Evolutionary conservation across 2,888 invertebrate species (phyloP), one percentile per base, ranked within the genome.

Genomic region (Phalera bucephala): DNA sequence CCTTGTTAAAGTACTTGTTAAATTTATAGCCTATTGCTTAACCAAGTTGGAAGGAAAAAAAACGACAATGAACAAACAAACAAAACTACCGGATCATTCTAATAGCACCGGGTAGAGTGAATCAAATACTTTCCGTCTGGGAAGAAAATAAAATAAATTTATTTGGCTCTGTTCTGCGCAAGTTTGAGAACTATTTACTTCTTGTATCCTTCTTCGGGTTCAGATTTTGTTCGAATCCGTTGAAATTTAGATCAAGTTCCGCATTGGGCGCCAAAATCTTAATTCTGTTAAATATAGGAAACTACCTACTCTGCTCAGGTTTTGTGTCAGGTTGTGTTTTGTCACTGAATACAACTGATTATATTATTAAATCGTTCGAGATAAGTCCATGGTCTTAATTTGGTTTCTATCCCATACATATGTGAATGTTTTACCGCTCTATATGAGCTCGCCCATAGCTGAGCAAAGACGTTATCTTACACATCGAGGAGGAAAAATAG

Each of bases 11-110:
- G 66, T 77, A 72, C 69, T 71, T 65, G 55, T 60, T 56, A 72
- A 80, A 86, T 86, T 85, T 86, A 85, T 85, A 63, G 77, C 74
- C 72, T 62, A 63, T 72, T 70, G 74, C 74, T 75, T 72, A 77
- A 75, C 69, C 74, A 69, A 72, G 70, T 68, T 64, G 56, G 55
- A 64, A 63, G 58, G 55, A 64, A 63, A n/a, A 53, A 60, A 60
- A 68, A 63, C 57, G 69, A 71, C 17, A 72, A 4, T 14, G 65
- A 63, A 71, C 67, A 64, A 65, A 67, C 64, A 63, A 75, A 71
- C 17, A 17, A 69, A 64, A 66, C 75, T 65, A 64, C 62, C 64
- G 71, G 73, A 82, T 83, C 82, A 83, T 76, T 80, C 45, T 45
- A 52, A 56, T 46, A 43, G 47, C 47, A 45, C 47, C 51, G 69